Conservation (phyloP, 92 coral and sea anemone species). For the Pocillopora grandis region DNA sequence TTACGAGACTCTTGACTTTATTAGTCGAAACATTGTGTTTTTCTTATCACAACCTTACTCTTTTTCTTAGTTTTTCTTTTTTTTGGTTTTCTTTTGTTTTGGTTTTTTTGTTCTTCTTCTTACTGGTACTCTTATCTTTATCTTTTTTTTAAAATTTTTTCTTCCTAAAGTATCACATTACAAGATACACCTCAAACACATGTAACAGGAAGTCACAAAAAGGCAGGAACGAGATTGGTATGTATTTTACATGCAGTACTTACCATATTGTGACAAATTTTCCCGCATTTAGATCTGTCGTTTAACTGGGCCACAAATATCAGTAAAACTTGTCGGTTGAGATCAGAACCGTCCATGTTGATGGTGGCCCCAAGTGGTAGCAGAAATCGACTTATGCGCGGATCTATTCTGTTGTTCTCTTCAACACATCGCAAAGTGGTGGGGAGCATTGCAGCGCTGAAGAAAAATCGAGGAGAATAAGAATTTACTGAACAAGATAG, state of each 20-base stretch:
- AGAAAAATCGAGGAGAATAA: neutral
- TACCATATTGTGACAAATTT: neutral
- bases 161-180: too few species aligned
- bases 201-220: too few species aligned
- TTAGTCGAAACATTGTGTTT: neutral
- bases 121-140: neutral
- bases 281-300: conserved; percentile 1
- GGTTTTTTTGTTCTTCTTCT: too few species aligned
- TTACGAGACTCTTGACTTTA: too few species aligned
- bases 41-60: neutral
- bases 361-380: conserved; percentile 58
- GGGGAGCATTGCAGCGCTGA: conserved; percentile 48
- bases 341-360: conserved; percentile 58
- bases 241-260: neutral
- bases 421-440: conserved; percentile 49
- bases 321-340: conserved; percentile 41
- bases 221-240: neutral
- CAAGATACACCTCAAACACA: too few species aligned
- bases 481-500: neutral
- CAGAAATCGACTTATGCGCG: conserved; percentile 47
- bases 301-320: conserved; percentile 46
- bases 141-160: too few species aligned
- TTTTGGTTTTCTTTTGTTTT: too few species aligned
- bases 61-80: too few species aligned
- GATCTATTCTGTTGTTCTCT: conserved; percentile 40